Evolutionary conservation across 92 coral and sea anemone species (phyloP).

Genomic region (Palythoa caribaeorum): DNA sequence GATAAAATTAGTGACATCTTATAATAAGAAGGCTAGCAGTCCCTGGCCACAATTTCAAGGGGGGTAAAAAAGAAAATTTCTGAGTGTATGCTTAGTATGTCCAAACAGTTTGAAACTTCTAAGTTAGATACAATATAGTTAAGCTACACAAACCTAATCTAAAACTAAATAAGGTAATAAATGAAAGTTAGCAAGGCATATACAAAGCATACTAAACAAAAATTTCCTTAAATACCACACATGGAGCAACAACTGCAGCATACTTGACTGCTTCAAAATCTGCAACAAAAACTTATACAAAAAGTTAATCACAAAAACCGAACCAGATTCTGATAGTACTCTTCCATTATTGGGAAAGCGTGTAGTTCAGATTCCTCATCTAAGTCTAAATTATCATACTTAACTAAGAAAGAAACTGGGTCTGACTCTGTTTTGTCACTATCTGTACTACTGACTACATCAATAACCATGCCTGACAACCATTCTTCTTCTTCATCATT

Average conservation of each 20-base stretch:
- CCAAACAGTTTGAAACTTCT: neutral
- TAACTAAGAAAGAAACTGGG: neutral
- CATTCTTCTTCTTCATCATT: slow-evolving; percentile 35
- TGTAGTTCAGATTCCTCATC: slow-evolving; percentile 33
- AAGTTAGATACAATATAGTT: neutral
- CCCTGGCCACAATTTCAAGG: slow-evolving; percentile 15
- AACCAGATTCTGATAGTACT: slow-evolving; percentile 11
- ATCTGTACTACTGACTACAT: neutral
- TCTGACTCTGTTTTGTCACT: neutral
- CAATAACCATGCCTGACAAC: slow-evolving; percentile 35
- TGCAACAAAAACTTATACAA: neutral
- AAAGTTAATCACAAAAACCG: slow-evolving; percentile 13
- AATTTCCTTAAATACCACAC: slow-evolving; percentile 9
- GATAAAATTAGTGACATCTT: slow-evolving; percentile 21
- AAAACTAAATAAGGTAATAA: neutral
- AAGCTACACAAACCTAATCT: neutral
- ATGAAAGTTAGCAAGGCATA: neutral
- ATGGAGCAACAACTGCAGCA: slow-evolving; percentile 39
- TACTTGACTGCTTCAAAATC: slow-evolving; percentile 16
- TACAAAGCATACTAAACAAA: slow-evolving; percentile 34
- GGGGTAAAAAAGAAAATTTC: slow-evolving; percentile 5
- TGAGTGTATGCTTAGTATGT: neutral
- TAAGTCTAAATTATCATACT: slow-evolving; percentile 19
- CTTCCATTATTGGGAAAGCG: slow-evolving; percentile 35
- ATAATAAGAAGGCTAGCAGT: neutral